Percentiles rank a stretch among this genome's conserved stretches.
Conservation (phyloP, 2,797 vertebrate genomes). For the Thaleichthys pacificus region DNA sequence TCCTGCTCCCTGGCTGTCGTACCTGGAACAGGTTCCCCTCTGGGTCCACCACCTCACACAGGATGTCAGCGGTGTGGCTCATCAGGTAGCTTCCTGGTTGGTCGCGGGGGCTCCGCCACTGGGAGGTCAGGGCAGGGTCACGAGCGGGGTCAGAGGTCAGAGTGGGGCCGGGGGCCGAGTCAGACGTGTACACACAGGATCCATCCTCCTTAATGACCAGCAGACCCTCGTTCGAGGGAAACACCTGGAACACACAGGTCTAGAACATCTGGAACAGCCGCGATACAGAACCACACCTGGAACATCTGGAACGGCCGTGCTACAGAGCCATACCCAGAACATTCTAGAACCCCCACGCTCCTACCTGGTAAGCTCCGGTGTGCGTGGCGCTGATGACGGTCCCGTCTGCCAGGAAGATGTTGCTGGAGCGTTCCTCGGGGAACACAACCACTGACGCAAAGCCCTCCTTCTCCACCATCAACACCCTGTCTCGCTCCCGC, state of each 20-base stretch:
- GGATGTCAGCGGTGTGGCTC: constrained; percentile 75
- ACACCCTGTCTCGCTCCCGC: constrained; percentile 55
- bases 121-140: constrained; percentile 18
- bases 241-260: constrained; percentile 70
- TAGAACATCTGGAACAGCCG: constrained; percentile 6
- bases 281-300: neutral
- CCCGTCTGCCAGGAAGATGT: constrained; percentile 82
- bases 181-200: constrained; percentile 75
- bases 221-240: constrained; percentile 72
- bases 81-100: constrained; percentile 79
- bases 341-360: neutral
- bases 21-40: constrained; percentile 89
- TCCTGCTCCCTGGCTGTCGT: constrained; percentile 14
- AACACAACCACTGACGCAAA: constrained; percentile 82
- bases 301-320: constrained; percentile 6
- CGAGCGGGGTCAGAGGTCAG: constrained; percentile 7
- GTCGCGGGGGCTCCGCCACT: constrained; percentile 37
- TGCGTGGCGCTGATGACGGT: constrained; percentile 81
- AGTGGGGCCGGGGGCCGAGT: constrained; percentile 43
- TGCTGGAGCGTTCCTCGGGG: constrained; percentile 73
- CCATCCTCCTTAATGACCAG: constrained; percentile 81
- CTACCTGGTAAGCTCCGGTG: constrained; percentile 83
- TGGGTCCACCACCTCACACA: constrained; percentile 81
- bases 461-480: constrained; percentile 81
- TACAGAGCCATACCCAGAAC: neutral